Evolutionary conservation across 1,140 invertebrate genomes (phyloP).

Genomic region (Charaxes varanes): DNA sequence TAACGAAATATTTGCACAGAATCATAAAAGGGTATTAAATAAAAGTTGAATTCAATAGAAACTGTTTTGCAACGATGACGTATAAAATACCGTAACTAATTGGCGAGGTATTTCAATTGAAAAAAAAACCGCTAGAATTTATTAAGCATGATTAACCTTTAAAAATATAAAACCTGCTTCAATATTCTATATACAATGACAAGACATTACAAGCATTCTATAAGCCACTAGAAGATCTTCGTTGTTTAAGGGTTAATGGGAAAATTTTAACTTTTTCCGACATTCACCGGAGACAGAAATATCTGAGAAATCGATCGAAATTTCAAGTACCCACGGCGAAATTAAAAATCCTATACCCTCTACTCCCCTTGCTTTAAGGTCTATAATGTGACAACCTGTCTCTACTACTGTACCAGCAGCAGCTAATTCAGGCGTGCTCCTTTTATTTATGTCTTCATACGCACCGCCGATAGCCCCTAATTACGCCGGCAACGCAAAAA

Average conservation of each 20-base stretch:
- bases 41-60: no score
- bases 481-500: constrained; percentile 61
- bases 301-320: constrained; percentile 31
- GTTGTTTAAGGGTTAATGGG: constrained; percentile 13
- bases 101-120: no score
- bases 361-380: constrained; percentile 12
- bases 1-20: no score
- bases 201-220: constrained; percentile 1
- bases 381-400: constrained; percentile 1
- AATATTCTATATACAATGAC: constrained; percentile 10
- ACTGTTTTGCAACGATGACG: no score
- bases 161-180: not conserved
- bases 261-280: constrained; percentile 16
- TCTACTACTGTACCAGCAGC: constrained; percentile 12
- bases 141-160: constrained; percentile 1
- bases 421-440: constrained; percentile 43
- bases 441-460: constrained; percentile 71
- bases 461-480: constrained; percentile 66
- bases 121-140: not conserved
- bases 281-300: constrained; percentile 26
- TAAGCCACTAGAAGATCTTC: not conserved
- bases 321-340: constrained; percentile 22
- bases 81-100: no score
- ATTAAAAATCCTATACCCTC: constrained; percentile 5
- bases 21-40: no score